Conservation (phyloP, 2,113 vertebrate genomes). For the Anoura caudifer region DNA sequence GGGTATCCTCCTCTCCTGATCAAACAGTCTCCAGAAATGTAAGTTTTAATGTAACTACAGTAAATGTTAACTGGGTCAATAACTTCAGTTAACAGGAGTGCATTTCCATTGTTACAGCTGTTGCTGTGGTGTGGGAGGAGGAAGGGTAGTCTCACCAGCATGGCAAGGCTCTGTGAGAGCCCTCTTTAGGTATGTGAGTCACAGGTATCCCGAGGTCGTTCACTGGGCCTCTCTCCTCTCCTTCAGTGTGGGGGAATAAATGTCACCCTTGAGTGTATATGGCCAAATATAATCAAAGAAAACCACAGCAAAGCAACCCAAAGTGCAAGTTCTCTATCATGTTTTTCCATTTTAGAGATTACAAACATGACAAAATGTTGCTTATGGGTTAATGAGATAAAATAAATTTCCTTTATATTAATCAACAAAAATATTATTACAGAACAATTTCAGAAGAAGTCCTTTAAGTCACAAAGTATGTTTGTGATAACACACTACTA, state of each 20-base stretch:
- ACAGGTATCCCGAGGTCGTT: neutral
- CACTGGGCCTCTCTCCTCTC: neutral
- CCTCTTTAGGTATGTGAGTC: neutral
- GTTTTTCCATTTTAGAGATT: neutral
- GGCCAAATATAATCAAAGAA: neutral
- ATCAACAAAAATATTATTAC: constrained; percentile 3
- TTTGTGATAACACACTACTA: neutral
- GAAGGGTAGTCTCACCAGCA: neutral
- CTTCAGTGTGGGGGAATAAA: neutral
- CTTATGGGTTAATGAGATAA: neutral
- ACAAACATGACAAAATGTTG: neutral
- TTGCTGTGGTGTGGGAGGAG: neutral
- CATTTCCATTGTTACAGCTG: constrained; percentile 54
- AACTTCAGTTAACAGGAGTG: constrained; percentile 66
- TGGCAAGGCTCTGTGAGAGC: neutral
- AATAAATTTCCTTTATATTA: neutral
- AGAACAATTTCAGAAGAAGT: neutral
- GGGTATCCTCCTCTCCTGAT: neutral
- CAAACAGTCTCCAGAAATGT: constrained; percentile 57
- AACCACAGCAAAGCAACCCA: neutral
- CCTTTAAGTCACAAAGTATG: neutral
- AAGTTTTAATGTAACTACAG: constrained; percentile 61
- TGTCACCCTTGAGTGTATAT: neutral
- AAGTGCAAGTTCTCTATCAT: neutral
- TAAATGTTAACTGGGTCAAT: constrained; percentile 57